Evolutionary conservation across 2,113 vertebrate genomes (phyloP).

Genomic region (Vulpes ferrilata): DNA sequence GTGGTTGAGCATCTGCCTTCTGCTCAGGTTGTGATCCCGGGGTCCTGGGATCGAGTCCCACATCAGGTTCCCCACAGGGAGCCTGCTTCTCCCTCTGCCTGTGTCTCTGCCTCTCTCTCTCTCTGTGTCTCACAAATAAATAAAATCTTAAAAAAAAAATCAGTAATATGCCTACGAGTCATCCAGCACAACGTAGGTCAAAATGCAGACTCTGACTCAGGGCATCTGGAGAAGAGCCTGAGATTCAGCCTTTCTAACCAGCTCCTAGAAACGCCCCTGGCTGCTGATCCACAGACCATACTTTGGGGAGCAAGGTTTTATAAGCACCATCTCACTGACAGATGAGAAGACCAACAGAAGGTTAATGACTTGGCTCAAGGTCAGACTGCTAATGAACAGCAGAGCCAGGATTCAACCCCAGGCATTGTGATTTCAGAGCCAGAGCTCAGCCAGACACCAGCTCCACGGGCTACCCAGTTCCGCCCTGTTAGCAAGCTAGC

Average conservation of each 20-base stretch:
- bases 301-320: neutral
- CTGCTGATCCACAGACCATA: neutral
- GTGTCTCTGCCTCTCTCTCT: too few species aligned
- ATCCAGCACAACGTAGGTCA: neutral
- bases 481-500: fast-evolving
- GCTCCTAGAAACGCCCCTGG: neutral
- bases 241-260: neutral
- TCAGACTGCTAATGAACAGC: neutral
- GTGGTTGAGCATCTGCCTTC: too few species aligned
- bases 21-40: too few species aligned
- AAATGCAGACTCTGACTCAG: neutral
- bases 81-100: too few species aligned
- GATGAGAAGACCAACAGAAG: slow-evolving; percentile 8
- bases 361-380: neutral
- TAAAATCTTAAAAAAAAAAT: too few species aligned
- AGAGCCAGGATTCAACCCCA: neutral
- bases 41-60: too few species aligned
- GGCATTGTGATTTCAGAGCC: neutral
- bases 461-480: neutral
- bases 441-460: neutral
- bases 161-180: neutral
- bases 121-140: too few species aligned
- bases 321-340: neutral
- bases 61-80: too few species aligned
- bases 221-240: neutral